phyloP scores from a whole-genome alignment of 1,140 invertebrate species.

The Micrasema longulum region DNA sequence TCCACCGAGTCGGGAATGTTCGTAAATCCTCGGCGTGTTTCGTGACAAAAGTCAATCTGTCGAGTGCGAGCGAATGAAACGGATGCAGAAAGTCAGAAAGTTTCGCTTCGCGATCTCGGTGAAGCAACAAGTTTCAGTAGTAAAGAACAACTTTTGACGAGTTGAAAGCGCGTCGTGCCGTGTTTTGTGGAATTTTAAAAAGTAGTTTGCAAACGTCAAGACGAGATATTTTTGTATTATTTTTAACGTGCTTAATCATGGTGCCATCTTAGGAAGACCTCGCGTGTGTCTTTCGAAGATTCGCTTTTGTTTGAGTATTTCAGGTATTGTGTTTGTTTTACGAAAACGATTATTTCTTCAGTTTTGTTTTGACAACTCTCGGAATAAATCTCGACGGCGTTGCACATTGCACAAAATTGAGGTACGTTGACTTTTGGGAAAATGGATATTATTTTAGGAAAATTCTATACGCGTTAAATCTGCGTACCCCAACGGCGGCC shows the following conservation, averaged over 20 bases:
- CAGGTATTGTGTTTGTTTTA: slow-evolving; percentile 38
- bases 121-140: slow-evolving; percentile 47
- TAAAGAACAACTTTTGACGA: slow-evolving; percentile 43
- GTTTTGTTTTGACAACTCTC: slow-evolving; percentile 32
- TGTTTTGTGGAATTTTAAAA: slow-evolving; percentile 32
- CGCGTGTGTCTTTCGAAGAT: no score
- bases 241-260: slow-evolving; percentile 16
- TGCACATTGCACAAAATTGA: no score
- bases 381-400: background rate
- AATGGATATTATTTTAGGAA: no score
- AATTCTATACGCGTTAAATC: no score
- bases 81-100: slow-evolving; percentile 44
- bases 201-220: slow-evolving; percentile 45
- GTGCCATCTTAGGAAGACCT: slow-evolving; percentile 1
- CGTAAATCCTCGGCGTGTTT: slow-evolving; percentile 22
- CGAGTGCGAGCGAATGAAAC: slow-evolving; percentile 36
- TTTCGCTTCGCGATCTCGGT: slow-evolving; percentile 41
- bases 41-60: slow-evolving; percentile 34
- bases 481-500: no score
- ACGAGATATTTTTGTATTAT: slow-evolving; percentile 36
- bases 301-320: slow-evolving; percentile 21
- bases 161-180: slow-evolving; percentile 32
- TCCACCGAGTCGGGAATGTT: slow-evolving; percentile 5
- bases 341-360: background rate
- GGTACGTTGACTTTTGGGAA: no score